Conservation (phyloP, 37 sponge, comb jelly and placozoan genomes). For the Diacarnus erythraeanus region DNA sequence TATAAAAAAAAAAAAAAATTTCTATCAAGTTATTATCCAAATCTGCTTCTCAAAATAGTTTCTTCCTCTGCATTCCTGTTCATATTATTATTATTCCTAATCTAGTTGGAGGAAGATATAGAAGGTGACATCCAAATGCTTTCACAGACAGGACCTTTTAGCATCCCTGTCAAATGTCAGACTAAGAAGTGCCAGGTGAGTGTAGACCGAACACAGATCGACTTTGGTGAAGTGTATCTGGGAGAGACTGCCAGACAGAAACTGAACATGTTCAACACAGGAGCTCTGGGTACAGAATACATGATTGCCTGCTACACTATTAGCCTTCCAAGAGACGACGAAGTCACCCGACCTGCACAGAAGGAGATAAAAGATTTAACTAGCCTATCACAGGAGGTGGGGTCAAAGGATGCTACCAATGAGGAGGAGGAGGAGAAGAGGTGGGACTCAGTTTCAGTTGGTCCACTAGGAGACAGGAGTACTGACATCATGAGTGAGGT, state of each 20-base stretch:
- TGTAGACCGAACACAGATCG: constrained; percentile 34
- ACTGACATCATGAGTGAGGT: constrained; percentile 12
- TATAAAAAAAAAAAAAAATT: too few relatives aligned
- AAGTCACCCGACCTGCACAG: too few relatives aligned
- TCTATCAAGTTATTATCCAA: too few relatives aligned
- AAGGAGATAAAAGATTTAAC: too few relatives aligned
- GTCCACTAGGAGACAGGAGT: constrained; percentile 18
- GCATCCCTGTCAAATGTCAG: constrained; percentile 77
- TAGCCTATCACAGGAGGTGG: too few relatives aligned
- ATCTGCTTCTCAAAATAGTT: too few relatives aligned
- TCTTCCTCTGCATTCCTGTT: too few relatives aligned
- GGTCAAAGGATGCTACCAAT: too few relatives aligned
- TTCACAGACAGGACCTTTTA: constrained; percentile 91
- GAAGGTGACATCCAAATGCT: constrained; percentile 68
- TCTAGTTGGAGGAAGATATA: constrained; percentile 74
- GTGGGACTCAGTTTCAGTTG: too few relatives aligned
- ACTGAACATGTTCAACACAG: constrained; percentile 69
- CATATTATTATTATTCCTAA: too few relatives aligned
- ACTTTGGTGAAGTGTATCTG: constrained; percentile 83
- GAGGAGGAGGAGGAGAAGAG: too few relatives aligned
- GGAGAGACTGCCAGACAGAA: constrained; percentile 67
- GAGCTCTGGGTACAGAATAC: constrained; percentile 77
- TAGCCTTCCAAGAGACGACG: background rate
- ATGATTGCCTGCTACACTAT: constrained; percentile 12
- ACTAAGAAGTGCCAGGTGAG: constrained; percentile 67